Evolutionary conservation across 2,888 invertebrate genomes (phyloP).

Genomic region (Drosophila greeni): DNA sequence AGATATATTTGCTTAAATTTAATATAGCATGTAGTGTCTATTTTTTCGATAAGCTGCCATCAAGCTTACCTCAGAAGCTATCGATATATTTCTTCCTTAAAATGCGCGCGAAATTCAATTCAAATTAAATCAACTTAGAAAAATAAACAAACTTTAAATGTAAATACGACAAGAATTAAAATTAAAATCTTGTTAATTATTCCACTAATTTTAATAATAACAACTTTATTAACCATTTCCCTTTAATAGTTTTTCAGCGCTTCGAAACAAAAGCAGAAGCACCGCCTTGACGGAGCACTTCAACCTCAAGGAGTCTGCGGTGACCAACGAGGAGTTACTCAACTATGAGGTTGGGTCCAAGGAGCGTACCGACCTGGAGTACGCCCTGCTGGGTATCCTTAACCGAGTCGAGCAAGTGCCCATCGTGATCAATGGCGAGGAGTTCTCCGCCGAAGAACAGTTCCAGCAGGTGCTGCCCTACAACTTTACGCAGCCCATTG

Average conservation of each 20-base stretch:
- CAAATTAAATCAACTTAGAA: not conserved
- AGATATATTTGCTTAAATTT: no score
- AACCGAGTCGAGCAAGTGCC: constrained; percentile 89
- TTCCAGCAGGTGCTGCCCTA: constrained; percentile 92
- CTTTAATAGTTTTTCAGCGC: not conserved
- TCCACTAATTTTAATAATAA: not conserved
- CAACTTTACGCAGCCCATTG: constrained; percentile 89
- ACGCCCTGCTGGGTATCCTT: constrained; percentile 83
- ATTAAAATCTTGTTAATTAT: no score
- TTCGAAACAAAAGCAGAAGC: not conserved
- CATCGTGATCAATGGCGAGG: constrained; percentile 93
- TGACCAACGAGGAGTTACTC: constrained; percentile 88
- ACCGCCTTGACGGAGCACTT: constrained; percentile 80
- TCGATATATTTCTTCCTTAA: not conserved
- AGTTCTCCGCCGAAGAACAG: constrained; percentile 85
- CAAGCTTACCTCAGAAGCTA: not conserved
- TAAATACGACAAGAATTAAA: no score
- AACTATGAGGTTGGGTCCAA: constrained; percentile 88
- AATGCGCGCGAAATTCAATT: not conserved
- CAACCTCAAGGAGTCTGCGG: constrained; percentile 81
- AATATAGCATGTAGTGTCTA: no score
- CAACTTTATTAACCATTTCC: not conserved
- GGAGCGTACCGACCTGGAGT: constrained; percentile 86
- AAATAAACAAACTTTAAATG: not conserved
- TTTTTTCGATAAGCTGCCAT: no score